These are phyloP conservation scores for Bombus huntii DNA, from an alignment of 1,140 invertebrate species.

Conservation along the genomic window DNA sequence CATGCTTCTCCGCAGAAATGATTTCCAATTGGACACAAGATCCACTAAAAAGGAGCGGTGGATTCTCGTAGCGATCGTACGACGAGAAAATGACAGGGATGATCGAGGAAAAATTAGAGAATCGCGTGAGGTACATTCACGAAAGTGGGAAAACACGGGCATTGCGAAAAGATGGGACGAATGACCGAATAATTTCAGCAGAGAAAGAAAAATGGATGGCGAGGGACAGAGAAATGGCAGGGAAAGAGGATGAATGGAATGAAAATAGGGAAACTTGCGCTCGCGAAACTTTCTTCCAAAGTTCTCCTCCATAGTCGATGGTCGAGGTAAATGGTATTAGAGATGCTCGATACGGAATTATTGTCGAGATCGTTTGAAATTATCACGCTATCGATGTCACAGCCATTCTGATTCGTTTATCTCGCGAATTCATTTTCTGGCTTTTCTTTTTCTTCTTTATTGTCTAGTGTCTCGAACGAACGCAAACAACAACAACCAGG, in stretches of 20 bases:
- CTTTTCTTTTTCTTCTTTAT: neutral
- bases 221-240: neutral
- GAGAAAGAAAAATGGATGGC: neutral
- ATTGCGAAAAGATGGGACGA: neutral
- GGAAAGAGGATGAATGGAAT: neutral
- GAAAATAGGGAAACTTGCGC: neutral
- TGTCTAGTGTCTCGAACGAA: neutral
- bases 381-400: neutral
- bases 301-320: neutral
- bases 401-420: neutral
- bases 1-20: neutral
- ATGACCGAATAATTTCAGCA: neutral
- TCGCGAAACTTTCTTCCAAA: constrained; percentile 2
- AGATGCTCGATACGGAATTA: neutral
- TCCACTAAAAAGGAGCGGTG: no score
- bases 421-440: neutral
- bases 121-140: neutral
- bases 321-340: neutral
- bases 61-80: no score
- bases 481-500: neutral
- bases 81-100: neutral
- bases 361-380: neutral
- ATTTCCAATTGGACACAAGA: neutral
- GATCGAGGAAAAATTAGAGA: neutral
- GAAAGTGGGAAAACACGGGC: neutral